Percentiles rank a stretch among this genome's conserved stretches.
Evolutionary conservation across 1,140 invertebrate species (phyloP).

Genomic region (Eurosta solidaginis): DNA sequence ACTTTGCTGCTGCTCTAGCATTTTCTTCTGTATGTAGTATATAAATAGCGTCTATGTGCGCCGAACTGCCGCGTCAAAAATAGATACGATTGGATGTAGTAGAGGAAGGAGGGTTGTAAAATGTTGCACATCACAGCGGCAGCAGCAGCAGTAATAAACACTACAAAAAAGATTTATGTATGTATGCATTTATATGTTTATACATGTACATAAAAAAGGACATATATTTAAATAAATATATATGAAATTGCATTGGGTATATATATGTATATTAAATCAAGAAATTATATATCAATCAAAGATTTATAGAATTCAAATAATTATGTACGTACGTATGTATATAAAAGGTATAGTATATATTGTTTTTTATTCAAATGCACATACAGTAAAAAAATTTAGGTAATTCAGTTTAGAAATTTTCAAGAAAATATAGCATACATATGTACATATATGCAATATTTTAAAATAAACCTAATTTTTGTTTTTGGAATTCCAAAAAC

Average conservation of each 20-base stretch:
- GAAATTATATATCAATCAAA: conserved; percentile 1
- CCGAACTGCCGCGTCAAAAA: background rate
- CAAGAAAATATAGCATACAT: background rate
- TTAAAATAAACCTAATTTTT: background rate
- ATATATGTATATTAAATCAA: no score
- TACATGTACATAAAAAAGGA: no score
- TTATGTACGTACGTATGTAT: background rate
- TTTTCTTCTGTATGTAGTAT: background rate
- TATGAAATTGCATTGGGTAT: background rate
- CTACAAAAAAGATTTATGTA: conserved; percentile 15
- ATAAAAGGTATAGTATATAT: no score
- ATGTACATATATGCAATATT: background rate
- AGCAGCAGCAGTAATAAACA: background rate
- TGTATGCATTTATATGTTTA: no score
- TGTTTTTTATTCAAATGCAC: background rate
- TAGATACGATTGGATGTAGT: no score
- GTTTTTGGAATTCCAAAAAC: background rate
- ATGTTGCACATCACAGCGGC: no score
- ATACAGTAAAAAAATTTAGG: background rate
- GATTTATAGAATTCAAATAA: background rate
- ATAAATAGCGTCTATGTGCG: no score
- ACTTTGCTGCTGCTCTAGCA: background rate
- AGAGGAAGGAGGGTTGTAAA: background rate
- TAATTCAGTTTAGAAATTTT: background rate
- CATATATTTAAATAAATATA: background rate